Evolutionary conservation across 2,797 vertebrate genomes (phyloP).

Genomic region (Peromyscus aztecus): DNA sequence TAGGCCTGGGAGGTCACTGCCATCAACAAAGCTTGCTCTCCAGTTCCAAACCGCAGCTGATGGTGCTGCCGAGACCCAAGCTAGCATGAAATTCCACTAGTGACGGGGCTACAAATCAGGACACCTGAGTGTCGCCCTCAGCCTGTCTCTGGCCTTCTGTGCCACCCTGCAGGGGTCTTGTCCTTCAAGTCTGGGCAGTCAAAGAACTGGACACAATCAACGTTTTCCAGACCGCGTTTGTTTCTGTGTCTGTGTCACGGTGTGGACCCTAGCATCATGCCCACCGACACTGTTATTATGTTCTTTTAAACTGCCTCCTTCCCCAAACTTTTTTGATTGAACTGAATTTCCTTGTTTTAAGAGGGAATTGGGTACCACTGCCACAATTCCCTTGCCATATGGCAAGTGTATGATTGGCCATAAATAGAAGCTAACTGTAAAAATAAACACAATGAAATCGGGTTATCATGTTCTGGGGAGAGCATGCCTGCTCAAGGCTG

Average conservation of each 20-base stretch:
- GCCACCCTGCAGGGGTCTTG: not conserved
- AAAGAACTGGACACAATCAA: not conserved
- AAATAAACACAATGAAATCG: conserved; percentile 61
- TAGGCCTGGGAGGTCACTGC: not conserved
- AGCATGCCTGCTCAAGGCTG: not conserved
- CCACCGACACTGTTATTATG: not conserved
- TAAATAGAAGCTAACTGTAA: conserved; percentile 69
- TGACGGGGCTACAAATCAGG: no score
- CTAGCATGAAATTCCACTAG: not conserved
- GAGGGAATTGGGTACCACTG: conserved; percentile 46
- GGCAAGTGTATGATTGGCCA: conserved; percentile 36
- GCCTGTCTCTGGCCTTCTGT: not conserved
- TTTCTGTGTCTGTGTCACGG: not conserved
- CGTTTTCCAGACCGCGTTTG: not conserved
- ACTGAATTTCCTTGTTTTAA: conserved; percentile 48
- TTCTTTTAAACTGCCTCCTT: not conserved
- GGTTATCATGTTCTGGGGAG: not conserved
- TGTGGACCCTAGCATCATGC: fast-evolving
- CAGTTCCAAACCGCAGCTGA: not conserved
- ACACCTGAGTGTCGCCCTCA: not conserved
- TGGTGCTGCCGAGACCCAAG: fast-evolving
- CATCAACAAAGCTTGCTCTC: not conserved
- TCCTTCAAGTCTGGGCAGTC: not conserved
- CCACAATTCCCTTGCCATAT: not conserved
- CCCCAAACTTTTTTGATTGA: not conserved